Percentiles rank a stretch among this genome's conserved stretches.
Evolutionary conservation across 2,888 invertebrate genomes (phyloP).

Genomic region (Torymus auratus): DNA sequence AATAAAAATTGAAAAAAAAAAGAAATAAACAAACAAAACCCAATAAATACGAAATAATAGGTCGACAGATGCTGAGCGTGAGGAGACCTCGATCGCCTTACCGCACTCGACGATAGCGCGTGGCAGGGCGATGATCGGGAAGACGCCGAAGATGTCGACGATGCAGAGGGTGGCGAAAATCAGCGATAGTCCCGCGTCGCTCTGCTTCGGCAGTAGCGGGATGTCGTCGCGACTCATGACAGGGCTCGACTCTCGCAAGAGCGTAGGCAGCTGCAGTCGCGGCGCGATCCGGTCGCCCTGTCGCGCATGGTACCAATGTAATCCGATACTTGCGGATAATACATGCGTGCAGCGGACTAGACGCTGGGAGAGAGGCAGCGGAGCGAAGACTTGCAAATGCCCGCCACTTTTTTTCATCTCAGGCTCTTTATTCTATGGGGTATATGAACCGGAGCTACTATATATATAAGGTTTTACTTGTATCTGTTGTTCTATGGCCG

Average conservation of each 20-base stretch:
- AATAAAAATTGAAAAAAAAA: background rate
- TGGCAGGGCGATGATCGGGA: slow-evolving; percentile 87
- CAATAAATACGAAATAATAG: background rate
- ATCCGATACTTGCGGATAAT: slow-evolving; percentile 39
- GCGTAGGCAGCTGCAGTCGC: no score
- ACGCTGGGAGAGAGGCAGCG: background rate
- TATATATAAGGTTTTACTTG: no score
- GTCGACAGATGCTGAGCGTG: no score
- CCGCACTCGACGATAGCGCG: slow-evolving; percentile 87
- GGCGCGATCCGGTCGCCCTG: background rate
- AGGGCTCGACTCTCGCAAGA: background rate
- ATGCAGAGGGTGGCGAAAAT: slow-evolving; percentile 86
- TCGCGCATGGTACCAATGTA: slow-evolving; percentile 7
- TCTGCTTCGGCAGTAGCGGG: slow-evolving; percentile 66
- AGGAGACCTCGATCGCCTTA: slow-evolving; percentile 70
- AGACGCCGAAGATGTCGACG: slow-evolving; percentile 89
- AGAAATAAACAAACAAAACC: background rate
- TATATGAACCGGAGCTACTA: no score
- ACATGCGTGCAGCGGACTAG: background rate
- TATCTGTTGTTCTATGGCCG: no score
- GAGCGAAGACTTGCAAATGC: slow-evolving; percentile 49
- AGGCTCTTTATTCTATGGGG: background rate
- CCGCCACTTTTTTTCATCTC: background rate
- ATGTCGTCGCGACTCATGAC: slow-evolving; percentile 69
- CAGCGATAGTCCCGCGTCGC: slow-evolving; percentile 80